Evolutionary conservation across 2,888 invertebrate species (phyloP), one percentile per base, ranked within the genome.

Genomic region (Machimus atricapillus): DNA sequence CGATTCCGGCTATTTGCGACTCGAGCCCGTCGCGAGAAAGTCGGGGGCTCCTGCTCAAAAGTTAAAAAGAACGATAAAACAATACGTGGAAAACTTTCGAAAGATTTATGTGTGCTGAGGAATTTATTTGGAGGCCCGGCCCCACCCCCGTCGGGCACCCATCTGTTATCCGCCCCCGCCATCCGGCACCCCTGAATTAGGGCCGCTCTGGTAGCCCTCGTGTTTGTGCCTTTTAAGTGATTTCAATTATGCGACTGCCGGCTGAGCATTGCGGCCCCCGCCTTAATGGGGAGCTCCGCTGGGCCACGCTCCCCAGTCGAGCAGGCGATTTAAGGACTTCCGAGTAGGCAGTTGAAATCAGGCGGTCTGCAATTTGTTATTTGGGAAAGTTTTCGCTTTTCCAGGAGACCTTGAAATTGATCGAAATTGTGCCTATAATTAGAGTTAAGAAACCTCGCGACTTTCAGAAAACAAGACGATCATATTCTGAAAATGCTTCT

Each of bases 51-150:
- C 66, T 37, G 86, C 76, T 87, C 87, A 87, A 81, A 87, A 87
- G 87, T 81, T 82, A 74, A 85, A 85, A 87, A 87, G 85, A 85
- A 85, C 85, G 79, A 85, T 85, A 85, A 87, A 87, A 87, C 87
- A 87, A 87, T 87, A 77, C 85, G 79, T 66, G 85, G 73, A 87
- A 79, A 87, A 40, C 40, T 87, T 82, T 76, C 40, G 3, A 37
- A 87, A 87, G 87, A 87, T 87, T 87, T 87, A 87, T 87, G 82
- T 56, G 40, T 82, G 87, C 81, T 82, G 58, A 74, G 74, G 79
- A 86, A 81, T 81, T 87, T 86, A 79, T 86, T 86, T 82, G 12
- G 37, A 73, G 40, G 27, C 66, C 74, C 40, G 8, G n/a, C 16
- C 12, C 19, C 40, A n/a, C 23, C 76, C 46, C 37, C 16, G 4